Evolutionary conservation across 2,113 vertebrate genomes (phyloP).

Genomic region (Pycnonotus jocosus): DNA sequence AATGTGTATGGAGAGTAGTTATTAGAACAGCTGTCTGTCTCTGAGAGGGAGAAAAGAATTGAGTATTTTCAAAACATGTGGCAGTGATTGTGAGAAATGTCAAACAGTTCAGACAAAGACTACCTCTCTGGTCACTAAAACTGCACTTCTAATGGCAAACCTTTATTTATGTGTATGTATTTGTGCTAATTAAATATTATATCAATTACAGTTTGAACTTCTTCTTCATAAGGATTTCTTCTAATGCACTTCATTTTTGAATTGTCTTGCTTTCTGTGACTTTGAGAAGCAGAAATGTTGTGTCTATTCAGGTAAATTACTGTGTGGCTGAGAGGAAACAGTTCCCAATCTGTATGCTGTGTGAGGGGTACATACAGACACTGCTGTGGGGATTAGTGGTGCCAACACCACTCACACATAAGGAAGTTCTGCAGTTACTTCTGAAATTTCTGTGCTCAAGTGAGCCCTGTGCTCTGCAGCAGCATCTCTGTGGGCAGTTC

Average conservation of each 20-base stretch:
- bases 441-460: accelerated
- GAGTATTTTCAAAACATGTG: not conserved
- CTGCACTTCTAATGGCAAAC: not conserved
- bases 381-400: not conserved
- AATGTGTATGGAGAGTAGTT: not conserved
- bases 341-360: accelerated
- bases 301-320: not conserved
- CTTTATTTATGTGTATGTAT: not conserved
- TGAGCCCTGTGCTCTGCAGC: not conserved
- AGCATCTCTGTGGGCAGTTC: not conserved
- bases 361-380: accelerated
- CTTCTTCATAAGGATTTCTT: not conserved
- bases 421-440: not conserved
- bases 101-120: not conserved
- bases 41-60: not conserved
- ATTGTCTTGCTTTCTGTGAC: not conserved
- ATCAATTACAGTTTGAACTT: not conserved
- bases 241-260: not conserved
- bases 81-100: not conserved
- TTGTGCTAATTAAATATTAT: not conserved
- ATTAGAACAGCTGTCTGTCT: not conserved
- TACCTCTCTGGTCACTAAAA: not conserved
- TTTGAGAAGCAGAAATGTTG: not conserved
- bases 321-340: not conserved
- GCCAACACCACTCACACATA: accelerated